Evolutionary conservation across 2,797 vertebrate genomes (phyloP), one percentile per base, ranked within the genome.

Genomic region (Ispidina picta): DNA sequence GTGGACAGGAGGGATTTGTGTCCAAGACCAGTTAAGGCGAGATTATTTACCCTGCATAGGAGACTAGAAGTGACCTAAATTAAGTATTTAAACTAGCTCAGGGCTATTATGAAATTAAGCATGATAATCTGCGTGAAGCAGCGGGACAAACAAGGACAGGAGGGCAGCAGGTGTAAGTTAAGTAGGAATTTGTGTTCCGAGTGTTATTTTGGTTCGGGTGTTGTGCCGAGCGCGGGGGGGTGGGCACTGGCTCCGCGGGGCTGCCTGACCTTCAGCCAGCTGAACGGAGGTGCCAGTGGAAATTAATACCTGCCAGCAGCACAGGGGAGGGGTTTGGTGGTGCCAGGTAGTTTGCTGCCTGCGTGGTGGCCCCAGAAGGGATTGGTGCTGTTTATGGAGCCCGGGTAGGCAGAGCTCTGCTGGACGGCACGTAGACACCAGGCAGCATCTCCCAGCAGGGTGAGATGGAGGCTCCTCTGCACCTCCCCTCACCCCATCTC

Each of bases 1-100:
- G 65, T 77, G 66, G 83, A 91, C 86, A 87, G 91, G 83, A 92
- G 83, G 83, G 94, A 94, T 96, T 96, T 96, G 71, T 75, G 77
- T 88, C 86, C 88, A 62, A 89, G 91, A 88, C 90, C 78, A 75
- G 91, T 77, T 96, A 95, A 96, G 88, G 95, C 86, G 94, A 94
- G 96, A 93, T 96, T 96, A 96, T 92, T 95, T 91, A 94, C 52
- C 81, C 86, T 28, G 28, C 94, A 94, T 10, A 85, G 90, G 86
- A 95, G 95, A 90, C 94, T 95, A 91, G 81, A 56, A 94, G 91
- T 96, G 96, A 96, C 96, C 96, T 96, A 94, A 95, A 96, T 96
- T 92, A 96, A 96, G 95, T 95, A 95, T 96, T 96, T 96, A 96
- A 95, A 93, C 95, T 93, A 96, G 95, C 96, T 96, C 95, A 96